Conservation (phyloP, 53 echinoderm and acorn worm species). For the Hippasteria phrygiana region DNA sequence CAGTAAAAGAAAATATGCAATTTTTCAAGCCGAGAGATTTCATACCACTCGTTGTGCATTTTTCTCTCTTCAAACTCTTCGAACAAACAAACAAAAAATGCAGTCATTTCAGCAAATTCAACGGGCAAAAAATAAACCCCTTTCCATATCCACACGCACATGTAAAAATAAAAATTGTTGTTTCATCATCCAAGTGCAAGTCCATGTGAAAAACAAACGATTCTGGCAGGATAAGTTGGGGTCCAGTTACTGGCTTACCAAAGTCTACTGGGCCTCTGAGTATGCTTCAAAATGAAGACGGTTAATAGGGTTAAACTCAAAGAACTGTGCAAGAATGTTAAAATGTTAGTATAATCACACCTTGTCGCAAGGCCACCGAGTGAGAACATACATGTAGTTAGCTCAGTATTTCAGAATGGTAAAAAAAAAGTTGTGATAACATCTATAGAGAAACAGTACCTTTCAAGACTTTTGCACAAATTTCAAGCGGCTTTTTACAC, state of each 20-base stretch:
- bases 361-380: no score
- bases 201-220: background rate
- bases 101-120: background rate
- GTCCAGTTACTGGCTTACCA: conserved; percentile 4
- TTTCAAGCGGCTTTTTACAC: no score
- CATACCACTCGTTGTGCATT: background rate
- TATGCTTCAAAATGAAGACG: conserved; percentile 40
- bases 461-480: no score
- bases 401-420: no score
- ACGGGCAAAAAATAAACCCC: background rate
- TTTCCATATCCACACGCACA: background rate
- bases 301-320: background rate
- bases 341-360: background rate
- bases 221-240: conserved; percentile 1
- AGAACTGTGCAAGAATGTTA: background rate
- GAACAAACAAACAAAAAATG: background rate
- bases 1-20: background rate
- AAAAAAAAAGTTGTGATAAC: no score
- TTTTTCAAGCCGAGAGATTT: background rate
- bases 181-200: background rate
- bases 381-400: no score
- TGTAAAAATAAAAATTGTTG: background rate
- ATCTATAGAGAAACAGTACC: no score
- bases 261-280: conserved; percentile 34
- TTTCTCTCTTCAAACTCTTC: background rate